phyloP scores from a whole-genome alignment of 2,888 invertebrate species.

The Eurytoma californica region DNA sequence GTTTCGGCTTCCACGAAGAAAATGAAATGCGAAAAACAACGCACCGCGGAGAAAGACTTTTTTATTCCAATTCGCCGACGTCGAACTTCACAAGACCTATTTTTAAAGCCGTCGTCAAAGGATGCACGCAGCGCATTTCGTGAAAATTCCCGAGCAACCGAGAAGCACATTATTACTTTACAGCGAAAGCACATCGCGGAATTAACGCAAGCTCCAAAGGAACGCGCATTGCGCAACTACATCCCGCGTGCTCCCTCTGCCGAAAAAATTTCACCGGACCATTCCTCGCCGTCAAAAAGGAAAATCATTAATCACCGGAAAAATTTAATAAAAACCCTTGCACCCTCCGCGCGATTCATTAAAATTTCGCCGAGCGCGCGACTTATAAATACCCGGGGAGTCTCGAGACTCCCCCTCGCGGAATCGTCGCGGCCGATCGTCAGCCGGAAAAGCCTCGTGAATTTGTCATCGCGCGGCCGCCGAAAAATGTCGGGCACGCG shows the following conservation, averaged over 20 bases:
- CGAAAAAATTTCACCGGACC: too few relatives aligned
- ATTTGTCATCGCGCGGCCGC: conserved; percentile 50
- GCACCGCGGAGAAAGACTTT: conserved; percentile 40
- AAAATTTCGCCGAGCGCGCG: not conserved
- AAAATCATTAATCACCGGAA: too few relatives aligned
- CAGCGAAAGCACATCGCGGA: too few relatives aligned
- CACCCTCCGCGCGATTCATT: not conserved
- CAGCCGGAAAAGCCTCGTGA: conserved; percentile 47
- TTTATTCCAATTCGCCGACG: conserved; percentile 16
- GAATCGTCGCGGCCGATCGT: conserved; percentile 27
- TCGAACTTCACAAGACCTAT: too few relatives aligned
- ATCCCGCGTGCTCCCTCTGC: too few relatives aligned
- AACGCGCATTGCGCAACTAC: too few relatives aligned
- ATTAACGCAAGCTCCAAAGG: too few relatives aligned
- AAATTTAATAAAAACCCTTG: conserved; percentile 1
- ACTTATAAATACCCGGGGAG: not conserved
- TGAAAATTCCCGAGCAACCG: too few relatives aligned
- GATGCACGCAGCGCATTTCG: too few relatives aligned
- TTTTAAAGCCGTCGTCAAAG: too few relatives aligned
- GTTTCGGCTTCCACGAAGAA: not conserved
- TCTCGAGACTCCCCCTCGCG: not conserved
- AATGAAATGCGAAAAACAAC: conserved; percentile 12
- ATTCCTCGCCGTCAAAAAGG: too few relatives aligned
- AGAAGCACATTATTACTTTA: too few relatives aligned
- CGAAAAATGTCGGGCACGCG: conserved; percentile 42